Percentiles rank a stretch among this genome's conserved stretches.
These are phyloP conservation scores for Deroplatys truncata DNA, from an alignment of 2,888 invertebrate species.

Conservation along the genomic window DNA sequence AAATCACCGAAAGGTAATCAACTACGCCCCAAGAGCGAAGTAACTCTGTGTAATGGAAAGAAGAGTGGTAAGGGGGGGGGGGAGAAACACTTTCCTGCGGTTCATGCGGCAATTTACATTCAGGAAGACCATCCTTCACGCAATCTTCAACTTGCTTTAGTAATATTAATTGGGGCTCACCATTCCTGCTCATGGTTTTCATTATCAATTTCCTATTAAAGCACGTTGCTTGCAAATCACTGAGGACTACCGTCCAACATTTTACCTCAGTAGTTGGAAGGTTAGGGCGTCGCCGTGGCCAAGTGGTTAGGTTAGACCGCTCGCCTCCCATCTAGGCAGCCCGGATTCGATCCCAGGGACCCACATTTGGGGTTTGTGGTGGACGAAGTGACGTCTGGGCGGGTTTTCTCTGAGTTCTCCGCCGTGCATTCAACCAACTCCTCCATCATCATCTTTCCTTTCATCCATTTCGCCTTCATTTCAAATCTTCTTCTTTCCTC, in stretches of 20 bases:
- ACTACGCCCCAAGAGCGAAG: conserved; percentile 8
- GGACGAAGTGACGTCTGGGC: too few species aligned
- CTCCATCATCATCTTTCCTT: too few species aligned
- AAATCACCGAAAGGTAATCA: conserved; percentile 19
- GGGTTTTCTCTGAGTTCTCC: too few species aligned
- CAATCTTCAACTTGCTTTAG: background rate
- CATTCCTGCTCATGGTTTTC: background rate
- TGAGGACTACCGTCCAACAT: background rate
- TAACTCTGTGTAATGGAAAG: background rate
- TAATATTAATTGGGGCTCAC: conserved; percentile 4
- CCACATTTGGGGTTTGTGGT: too few species aligned
- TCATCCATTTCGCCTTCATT: too few species aligned
- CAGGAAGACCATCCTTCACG: conserved; percentile 3
- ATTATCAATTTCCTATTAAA: background rate
- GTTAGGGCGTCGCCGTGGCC: too few species aligned
- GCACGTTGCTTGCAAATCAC: background rate
- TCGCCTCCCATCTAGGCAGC: too few species aligned
- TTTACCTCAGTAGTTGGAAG: background rate
- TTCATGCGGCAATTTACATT: conserved; percentile 1
- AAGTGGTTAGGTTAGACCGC: too few species aligned
- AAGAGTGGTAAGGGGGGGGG: background rate
- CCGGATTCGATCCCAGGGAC: too few species aligned
- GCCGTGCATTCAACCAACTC: too few species aligned
- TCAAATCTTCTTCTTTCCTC: too few species aligned
- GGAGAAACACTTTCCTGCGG: background rate